Conservation (phyloP, 2,888 invertebrate genomes). For the Pachydiplax longipennis region DNA sequence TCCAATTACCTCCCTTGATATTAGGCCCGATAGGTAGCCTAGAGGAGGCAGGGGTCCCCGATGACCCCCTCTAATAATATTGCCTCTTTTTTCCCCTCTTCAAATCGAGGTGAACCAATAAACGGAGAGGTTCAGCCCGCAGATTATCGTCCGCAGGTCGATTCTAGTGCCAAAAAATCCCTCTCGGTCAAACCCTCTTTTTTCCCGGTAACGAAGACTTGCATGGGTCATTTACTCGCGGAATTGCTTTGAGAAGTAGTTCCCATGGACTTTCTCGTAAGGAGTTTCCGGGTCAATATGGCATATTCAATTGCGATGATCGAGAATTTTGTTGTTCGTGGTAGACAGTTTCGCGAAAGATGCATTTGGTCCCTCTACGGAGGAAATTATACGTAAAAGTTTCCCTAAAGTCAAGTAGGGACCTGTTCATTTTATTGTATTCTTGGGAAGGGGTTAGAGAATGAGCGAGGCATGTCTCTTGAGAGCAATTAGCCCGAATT, state of each 20-base stretch:
- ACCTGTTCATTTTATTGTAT: too few relatives aligned
- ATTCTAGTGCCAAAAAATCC: background rate
- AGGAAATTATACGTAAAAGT: too few relatives aligned
- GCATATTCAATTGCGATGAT: too few relatives aligned
- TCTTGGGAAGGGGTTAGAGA: too few relatives aligned
- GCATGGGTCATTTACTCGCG: background rate
- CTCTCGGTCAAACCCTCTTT: background rate
- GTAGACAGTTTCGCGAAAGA: too few relatives aligned
- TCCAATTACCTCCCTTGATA: background rate
- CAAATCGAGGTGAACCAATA: background rate
- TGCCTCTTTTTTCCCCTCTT: background rate
- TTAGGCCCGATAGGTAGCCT: background rate
- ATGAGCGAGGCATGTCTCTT: too few relatives aligned
- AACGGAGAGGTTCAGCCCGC: background rate
- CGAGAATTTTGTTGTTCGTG: too few relatives aligned
- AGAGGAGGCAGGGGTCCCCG: background rate
- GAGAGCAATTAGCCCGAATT: too few relatives aligned
- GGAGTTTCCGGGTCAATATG: too few relatives aligned
- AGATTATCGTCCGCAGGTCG: background rate
- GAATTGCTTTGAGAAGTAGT: background rate
- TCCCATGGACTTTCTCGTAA: too few relatives aligned
- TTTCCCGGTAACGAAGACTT: background rate
- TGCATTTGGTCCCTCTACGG: too few relatives aligned
- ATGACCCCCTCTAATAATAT: background rate
- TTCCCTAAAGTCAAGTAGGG: too few relatives aligned